phyloP scores from a whole-genome alignment of 2,113 vertebrate species.

The Cygnus atratus region DNA sequence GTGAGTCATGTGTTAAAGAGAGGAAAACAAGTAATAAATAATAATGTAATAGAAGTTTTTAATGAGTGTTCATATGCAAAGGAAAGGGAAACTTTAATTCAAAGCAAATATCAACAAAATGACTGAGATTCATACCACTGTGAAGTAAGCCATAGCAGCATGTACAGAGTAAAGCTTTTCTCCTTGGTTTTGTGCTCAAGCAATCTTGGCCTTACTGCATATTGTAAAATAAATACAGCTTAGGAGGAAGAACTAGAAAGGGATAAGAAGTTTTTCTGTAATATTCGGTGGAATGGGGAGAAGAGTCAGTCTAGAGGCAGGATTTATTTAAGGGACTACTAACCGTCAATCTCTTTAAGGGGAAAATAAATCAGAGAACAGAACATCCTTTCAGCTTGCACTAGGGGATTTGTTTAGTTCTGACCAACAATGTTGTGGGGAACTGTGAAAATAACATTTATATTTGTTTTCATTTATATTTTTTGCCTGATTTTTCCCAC shows the following conservation, averaged over 20 bases:
- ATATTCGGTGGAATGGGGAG: not conserved
- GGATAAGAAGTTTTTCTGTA: not conserved
- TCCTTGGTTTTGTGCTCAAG: not conserved
- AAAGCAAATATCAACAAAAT: not conserved
- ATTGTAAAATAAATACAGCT: not conserved
- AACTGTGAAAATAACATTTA: not conserved
- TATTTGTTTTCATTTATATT: not conserved
- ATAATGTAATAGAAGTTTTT: not conserved
- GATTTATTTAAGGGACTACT: not conserved
- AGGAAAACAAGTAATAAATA: not conserved
- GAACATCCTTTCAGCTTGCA: not conserved
- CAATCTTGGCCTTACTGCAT: not conserved
- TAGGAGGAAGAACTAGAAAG: not conserved
- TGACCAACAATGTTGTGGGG: not conserved
- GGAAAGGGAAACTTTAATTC: not conserved
- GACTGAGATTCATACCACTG: too few relatives aligned
- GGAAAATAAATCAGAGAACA: not conserved
- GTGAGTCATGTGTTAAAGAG: not conserved
- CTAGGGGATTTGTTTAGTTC: not conserved
- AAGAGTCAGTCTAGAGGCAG: not conserved
- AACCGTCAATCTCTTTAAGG: not conserved
- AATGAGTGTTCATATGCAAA: not conserved
- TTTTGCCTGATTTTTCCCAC: not conserved
- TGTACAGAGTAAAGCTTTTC: not conserved
- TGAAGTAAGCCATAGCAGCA: not conserved